phyloP scores from a whole-genome alignment of 2,888 invertebrate species.

The Ophion slaviceki region DNA sequence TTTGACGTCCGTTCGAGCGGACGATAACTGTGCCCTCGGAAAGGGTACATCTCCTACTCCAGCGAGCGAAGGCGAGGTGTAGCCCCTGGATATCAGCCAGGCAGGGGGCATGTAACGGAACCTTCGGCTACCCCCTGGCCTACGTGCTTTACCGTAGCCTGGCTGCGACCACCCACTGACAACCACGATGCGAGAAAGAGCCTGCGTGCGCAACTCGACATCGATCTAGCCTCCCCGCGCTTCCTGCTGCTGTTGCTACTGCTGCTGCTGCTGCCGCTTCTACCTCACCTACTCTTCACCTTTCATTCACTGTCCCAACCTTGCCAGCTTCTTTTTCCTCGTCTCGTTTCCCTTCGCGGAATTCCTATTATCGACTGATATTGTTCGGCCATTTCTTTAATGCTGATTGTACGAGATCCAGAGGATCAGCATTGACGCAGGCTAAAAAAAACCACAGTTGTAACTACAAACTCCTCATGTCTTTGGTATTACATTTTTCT shows the following conservation, averaged over 20 bases:
- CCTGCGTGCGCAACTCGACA: constrained; percentile 78
- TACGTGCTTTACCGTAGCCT: constrained; percentile 63
- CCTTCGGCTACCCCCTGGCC: constrained; percentile 63
- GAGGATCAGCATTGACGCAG: neutral
- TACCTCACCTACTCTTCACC: constrained; percentile 36
- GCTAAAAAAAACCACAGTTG: neutral
- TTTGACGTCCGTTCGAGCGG: constrained; percentile 1
- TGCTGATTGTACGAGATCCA: constrained; percentile 1
- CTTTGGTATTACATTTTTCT: neutral
- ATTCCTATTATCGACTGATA: constrained; percentile 11
- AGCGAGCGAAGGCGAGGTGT: constrained; percentile 39
- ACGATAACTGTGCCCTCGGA: constrained; percentile 19
- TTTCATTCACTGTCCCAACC: constrained; percentile 31
- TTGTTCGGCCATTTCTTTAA: constrained; percentile 1
- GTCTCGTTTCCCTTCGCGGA: neutral
- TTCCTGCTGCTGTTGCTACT: constrained; percentile 50
- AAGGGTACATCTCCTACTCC: constrained; percentile 30
- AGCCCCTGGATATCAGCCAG: constrained; percentile 63
- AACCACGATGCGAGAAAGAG: constrained; percentile 69
- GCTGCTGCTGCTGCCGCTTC: constrained; percentile 31
- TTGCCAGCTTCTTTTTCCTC: constrained; percentile 29
- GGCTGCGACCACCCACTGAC: constrained; percentile 68
- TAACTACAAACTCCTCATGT: neutral
- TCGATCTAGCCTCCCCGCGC: constrained; percentile 74
- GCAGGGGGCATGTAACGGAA: constrained; percentile 56